A percentile compares a stretch with the other conserved stretches of the same genome.
phyloP scores from a whole-genome alignment of 2,113 vertebrate species.

The Anarrhichthys ocellatus region DNA sequence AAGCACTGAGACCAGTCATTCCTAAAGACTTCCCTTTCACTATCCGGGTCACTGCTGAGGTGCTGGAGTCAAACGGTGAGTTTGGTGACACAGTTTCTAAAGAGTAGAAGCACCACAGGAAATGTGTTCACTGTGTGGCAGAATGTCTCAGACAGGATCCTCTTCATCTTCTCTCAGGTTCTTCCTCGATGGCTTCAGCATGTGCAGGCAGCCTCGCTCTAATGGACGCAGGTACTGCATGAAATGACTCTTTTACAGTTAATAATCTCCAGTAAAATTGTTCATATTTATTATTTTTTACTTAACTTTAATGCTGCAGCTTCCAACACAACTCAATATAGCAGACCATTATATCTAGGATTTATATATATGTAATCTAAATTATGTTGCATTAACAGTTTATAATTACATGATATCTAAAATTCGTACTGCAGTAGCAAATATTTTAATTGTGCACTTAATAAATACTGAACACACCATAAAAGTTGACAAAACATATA shows the following conservation, averaged over 20 bases:
- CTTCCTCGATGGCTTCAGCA: slow-evolving; percentile 97
- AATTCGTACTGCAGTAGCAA: neutral
- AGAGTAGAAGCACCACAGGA: neutral
- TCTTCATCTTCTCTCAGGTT: slow-evolving; percentile 81
- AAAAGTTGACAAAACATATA: neutral
- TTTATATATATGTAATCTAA: neutral
- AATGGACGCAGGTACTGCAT: slow-evolving; percentile 94
- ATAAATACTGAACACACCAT: neutral
- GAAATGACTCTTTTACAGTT: neutral
- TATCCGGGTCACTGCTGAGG: slow-evolving; percentile 95
- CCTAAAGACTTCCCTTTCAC: slow-evolving; percentile 97
- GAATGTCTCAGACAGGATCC: neutral
- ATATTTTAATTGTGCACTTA: neutral
- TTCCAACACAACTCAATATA: neutral
- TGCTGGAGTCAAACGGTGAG: slow-evolving; percentile 97
- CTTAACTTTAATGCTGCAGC: neutral
- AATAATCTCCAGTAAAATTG: neutral
- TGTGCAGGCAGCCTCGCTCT: slow-evolving; percentile 95
- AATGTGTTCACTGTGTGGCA: neutral
- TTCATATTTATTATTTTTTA: neutral
- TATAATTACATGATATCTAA: neutral
- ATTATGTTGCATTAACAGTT: neutral
- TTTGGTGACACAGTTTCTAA: neutral
- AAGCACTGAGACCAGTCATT: slow-evolving; percentile 91
- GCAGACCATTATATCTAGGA: neutral